Evolutionary conservation across 2,113 vertebrate species (phyloP), one percentile per base, ranked within the genome.

Genomic region (Otolemur garnettii): DNA sequence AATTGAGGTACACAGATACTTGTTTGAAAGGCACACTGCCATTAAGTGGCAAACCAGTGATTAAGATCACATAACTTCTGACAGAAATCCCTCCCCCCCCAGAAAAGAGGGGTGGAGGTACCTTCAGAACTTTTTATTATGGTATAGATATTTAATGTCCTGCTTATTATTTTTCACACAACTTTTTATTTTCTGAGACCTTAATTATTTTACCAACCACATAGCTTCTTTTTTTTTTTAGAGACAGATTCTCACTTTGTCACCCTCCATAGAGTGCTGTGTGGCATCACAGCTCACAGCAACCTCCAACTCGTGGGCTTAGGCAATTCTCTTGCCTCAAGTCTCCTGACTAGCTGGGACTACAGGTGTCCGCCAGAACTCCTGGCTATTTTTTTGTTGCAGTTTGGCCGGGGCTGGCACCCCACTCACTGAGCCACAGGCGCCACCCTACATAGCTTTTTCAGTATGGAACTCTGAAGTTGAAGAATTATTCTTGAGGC

Each of bases 111-210:
- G 45, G 33, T 64, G 10, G 15, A 8, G 68, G 19, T 53, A 7
- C 45, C 86, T 82, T 92, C 10, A 38, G 18, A 45, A 81, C 13
- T 77, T 94, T 91, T 79, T 75, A 88, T 50, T 71, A 78, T 42
- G 15, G 45, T 53, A 78, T 15, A 59, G 33, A 74, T n/a, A 89
- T 62, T 69, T 66, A 79, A 59, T n/a, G 33, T 38, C 45, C 84
- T 28, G 18, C 66, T 87, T 66, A 59, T 17, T 78, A 7, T n/a
- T 91, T 82, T 86, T 55, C 50, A 28, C 55, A 83, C 24, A 59
- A 88, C 35, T 90, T 59, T 77, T 91, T 81, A 66, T 68, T 42
- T 89, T 80, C 18, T 90, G 78, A 93, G 24, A 80, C 79, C 35
- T 89, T 18, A 35, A 55, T n/a, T 79, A 55, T n/a, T 79, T 11